Conservation (phyloP, 2,113 vertebrate species). For the Nannospalax galili region DNA sequence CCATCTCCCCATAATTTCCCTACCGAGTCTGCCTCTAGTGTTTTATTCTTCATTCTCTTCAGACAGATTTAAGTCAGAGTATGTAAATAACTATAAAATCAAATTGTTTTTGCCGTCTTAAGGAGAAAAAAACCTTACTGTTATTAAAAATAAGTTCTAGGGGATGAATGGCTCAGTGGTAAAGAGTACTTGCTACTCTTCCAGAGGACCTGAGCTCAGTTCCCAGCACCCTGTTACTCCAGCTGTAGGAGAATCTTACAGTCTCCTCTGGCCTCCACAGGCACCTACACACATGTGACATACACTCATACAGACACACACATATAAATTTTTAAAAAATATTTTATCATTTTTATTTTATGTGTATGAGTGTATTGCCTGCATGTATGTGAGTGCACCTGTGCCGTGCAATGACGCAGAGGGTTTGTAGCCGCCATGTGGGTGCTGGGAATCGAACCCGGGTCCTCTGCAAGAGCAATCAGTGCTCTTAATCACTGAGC, state of each 20-base stretch:
- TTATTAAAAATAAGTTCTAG: conserved; percentile 34
- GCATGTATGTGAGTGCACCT: too few species aligned
- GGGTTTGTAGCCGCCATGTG: too few species aligned
- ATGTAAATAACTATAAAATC: conserved; percentile 12
- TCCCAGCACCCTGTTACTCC: not conserved
- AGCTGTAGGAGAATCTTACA: not conserved
- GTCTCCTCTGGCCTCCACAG: not conserved
- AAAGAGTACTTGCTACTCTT: not conserved
- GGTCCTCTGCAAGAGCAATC: too few species aligned
- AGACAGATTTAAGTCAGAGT: not conserved
- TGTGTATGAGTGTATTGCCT: too few species aligned
- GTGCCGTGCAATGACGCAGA: too few species aligned
- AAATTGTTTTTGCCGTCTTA: conserved; percentile 26
- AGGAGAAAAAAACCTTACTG: conserved; percentile 3
- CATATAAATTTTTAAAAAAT: not conserved
- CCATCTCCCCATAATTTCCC: not conserved
- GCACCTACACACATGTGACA: not conserved
- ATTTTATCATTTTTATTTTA: too few species aligned
- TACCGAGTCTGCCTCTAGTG: not conserved
- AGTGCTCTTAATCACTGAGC: too few species aligned
- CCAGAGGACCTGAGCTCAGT: not conserved
- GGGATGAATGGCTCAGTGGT: not conserved
- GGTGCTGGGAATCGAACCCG: too few species aligned
- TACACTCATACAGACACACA: not conserved
- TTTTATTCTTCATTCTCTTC: not conserved